phyloP scores from a whole-genome alignment of 2,888 invertebrate species.

The Caprella mutica region DNA sequence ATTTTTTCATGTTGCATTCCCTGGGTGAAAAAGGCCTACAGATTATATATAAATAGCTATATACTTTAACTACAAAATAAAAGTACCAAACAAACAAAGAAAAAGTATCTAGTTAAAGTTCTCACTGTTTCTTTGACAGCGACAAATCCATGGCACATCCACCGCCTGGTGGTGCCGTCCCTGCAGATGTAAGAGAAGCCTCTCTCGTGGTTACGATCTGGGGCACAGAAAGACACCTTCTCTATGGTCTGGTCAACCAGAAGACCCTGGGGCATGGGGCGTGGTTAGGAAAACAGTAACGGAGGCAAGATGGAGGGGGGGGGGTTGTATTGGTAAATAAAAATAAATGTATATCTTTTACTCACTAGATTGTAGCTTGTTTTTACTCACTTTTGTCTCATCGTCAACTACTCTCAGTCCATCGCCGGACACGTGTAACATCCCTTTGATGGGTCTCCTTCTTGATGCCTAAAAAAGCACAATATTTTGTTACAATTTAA shows the following conservation, averaged over 20 bases:
- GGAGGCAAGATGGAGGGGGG: neutral
- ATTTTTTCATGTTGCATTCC: neutral
- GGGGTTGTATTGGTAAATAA: neutral
- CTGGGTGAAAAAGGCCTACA: neutral
- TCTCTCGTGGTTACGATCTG: slow-evolving; percentile 92
- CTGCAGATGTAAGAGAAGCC: slow-evolving; percentile 99
- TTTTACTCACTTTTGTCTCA: slow-evolving; percentile 85
- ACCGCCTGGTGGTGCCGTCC: slow-evolving; percentile 93
- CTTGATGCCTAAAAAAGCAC: slow-evolving; percentile 61
- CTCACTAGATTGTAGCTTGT: too few relatives aligned
- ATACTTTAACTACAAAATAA: too few relatives aligned
- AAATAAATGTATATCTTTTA: too few relatives aligned
- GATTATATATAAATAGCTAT: neutral
- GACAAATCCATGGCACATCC: slow-evolving; percentile 99
- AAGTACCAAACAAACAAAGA: neutral
- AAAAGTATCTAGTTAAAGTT: neutral
- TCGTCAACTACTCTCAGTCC: slow-evolving; percentile 96
- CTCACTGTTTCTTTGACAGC: slow-evolving; percentile 80
- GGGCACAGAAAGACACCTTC: slow-evolving; percentile 99
- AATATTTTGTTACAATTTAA: neutral
- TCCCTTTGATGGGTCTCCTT: slow-evolving; percentile 74
- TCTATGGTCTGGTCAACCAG: slow-evolving; percentile 99
- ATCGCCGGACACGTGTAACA: slow-evolving; percentile 84
- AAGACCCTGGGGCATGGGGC: too few relatives aligned
- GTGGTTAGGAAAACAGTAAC: slow-evolving; percentile 30